Evolutionary conservation across 1,140 invertebrate genomes (phyloP), one percentile per base, ranked within the genome.

Genomic region (Cherax destructor): DNA sequence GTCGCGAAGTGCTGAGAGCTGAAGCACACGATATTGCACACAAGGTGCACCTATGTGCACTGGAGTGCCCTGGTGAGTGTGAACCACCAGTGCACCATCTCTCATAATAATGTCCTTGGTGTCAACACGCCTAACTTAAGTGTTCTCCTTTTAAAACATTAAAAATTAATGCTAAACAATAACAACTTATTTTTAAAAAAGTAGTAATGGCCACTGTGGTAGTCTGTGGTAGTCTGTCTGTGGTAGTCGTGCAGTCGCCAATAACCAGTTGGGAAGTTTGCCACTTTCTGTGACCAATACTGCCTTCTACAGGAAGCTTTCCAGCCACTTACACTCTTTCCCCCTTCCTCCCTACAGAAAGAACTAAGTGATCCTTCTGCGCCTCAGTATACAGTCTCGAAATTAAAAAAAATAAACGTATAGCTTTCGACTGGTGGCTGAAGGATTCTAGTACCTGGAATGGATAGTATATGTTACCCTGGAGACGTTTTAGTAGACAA

Each of bases 221-320:
- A 65, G 13, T 21, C 61, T 65, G 61, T 65, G 61, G 61, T 21
- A 65, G 61, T 59, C 52, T 56, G 52, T 13, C 52, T 56, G 50
- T 41, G 41, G 9, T 52, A 52, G 79, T 65, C 79, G 76, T 47
- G 52, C 85, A 61, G 24, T 9, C 16, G 18, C 76, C n/a, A 76
- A 83, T 83, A 92, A 91, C 92, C 92, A 91, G 86, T 92, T 93
- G 92, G 92, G 92, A 93, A 93, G 92, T 91, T 93, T 88, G 65
- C 80, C 77, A 41, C 30, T 41, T 41, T 65, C 61, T 79, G 56
- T 83, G 74, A 80, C 85, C 47, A 80, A 79, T 81, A 56, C 91
- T 87, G 69, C 86, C 72, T 41, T 76, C 79, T 69, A 77, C 30
- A 83, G 86, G 86, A 81, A 69, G 85, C 91, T 87, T 41, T 88